Percentiles rank a stretch among this genome's conserved stretches.
Evolutionary conservation across 2,888 invertebrate species (phyloP).

Genomic region (Chironomus riparius): DNA sequence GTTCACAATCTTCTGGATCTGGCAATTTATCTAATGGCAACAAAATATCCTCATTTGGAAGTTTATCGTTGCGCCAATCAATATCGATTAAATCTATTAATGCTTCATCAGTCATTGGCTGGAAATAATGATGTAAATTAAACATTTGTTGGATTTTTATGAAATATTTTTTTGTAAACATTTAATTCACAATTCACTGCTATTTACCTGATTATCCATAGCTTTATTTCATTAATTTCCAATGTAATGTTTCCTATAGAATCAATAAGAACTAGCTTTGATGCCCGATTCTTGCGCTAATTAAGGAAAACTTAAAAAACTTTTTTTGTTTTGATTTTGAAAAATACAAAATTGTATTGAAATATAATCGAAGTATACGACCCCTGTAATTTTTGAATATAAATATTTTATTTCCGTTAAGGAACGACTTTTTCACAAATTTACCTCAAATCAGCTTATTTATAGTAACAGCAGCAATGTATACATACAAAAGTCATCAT

Average conservation of each 20-base stretch:
- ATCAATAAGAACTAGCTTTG: too few relatives aligned
- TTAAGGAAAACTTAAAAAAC: too few relatives aligned
- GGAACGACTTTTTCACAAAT: too few relatives aligned
- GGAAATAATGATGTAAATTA: neutral
- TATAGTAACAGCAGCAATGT: neutral
- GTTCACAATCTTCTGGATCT: conserved; percentile 79
- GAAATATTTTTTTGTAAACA: neutral
- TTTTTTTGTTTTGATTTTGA: too few relatives aligned
- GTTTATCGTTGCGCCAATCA: conserved; percentile 74
- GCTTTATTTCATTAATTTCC: too few relatives aligned
- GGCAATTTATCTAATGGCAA: conserved; percentile 83
- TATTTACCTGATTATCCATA: neutral
- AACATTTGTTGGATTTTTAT: neutral
- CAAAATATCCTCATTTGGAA: conserved; percentile 73
- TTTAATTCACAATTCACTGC: neutral
- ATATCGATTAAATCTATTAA: conserved; percentile 53
- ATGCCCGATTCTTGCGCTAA: too few relatives aligned
- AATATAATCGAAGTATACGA: too few relatives aligned
- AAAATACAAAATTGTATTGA: too few relatives aligned
- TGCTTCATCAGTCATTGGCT: conserved; percentile 40
- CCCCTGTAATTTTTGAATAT: too few relatives aligned
- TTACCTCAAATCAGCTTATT: too few relatives aligned
- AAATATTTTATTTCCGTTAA: too few relatives aligned
- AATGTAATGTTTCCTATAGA: too few relatives aligned
- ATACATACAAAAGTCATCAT: neutral